Evolutionary conservation across 2,113 vertebrate species (phyloP), one percentile per base, ranked within the genome.

Genomic region (Falcunculus frontatus): DNA sequence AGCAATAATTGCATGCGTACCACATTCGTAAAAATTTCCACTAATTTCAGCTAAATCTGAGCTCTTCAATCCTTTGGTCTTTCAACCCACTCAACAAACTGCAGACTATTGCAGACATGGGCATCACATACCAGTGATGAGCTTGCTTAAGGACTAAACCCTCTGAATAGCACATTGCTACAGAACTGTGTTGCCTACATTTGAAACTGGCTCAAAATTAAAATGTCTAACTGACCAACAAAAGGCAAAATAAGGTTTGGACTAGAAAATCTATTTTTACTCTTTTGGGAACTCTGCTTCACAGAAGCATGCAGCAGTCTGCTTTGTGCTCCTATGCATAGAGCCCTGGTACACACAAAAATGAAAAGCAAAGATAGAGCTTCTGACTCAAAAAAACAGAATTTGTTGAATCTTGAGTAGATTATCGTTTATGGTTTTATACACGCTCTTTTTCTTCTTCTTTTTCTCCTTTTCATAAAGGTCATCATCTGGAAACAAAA

Each of bases 351-450:
- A 70, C 6, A 83, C 73, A 80, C 29, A 80, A 90, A 88, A 84
- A 81, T 1, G 3, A 68, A 67, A 87, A 65, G 30, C 33, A 37
- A 86, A 83, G 37, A 74, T 5, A 62, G 37, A 69, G 25, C 16
- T 92, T 87, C 23, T 72, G 7, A 55, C 49, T 49, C 22, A 88
- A 87, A 83, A 68, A 27, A 2, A 2, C 41, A 85, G 27, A 46
- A 69, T 89, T 53, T 75, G 49, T 37, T 84, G 49, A 91, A 89
- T 76, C 49, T 85, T 96, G 39, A 96, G 72, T 35, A 96, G 53
- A 64, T 87, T 73, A 90, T 55, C 41, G 84, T 96, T 67, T 78
- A 89, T 70, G 25, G 53, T 94, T 95, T 82, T 85, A 92, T 91
- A 95, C 90, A 91, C 59, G 39, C 27, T 49, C 86, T 74, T 59